Conservation (phyloP, 2,113 vertebrate species). For the Tonatia bakeri region DNA sequence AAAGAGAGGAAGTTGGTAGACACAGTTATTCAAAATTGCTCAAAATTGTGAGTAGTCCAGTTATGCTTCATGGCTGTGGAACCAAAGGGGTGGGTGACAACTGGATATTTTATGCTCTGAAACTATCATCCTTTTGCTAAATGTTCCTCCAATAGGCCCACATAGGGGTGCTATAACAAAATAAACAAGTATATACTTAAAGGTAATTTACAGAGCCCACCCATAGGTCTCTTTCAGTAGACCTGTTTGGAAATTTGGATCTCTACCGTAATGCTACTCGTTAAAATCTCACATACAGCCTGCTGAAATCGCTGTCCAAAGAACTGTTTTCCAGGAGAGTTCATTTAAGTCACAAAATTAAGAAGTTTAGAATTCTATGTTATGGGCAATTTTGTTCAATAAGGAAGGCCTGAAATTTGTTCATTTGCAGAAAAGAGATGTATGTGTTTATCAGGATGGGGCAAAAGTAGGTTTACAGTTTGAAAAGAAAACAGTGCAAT, state of each 20-base stretch:
- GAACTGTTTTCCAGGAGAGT: background rate
- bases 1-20: background rate
- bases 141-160: background rate
- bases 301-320: background rate
- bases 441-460: background rate
- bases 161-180: background rate
- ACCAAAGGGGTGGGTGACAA: background rate
- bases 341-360: constrained; percentile 18
- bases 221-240: background rate
- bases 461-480: background rate
- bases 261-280: background rate
- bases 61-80: background rate
- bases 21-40: background rate
- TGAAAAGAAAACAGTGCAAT: background rate
- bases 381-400: background rate
- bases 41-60: background rate
- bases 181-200: background rate
- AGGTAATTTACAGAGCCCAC: background rate
- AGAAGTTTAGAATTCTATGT: background rate
- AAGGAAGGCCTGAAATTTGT: background rate
- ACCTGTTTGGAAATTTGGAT: background rate
- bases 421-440: background rate
- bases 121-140: background rate
- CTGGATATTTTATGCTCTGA: background rate
- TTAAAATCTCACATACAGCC: background rate